phyloP scores from a whole-genome alignment of 2,888 invertebrate genomes.

The Macrophya alboannulata region DNA sequence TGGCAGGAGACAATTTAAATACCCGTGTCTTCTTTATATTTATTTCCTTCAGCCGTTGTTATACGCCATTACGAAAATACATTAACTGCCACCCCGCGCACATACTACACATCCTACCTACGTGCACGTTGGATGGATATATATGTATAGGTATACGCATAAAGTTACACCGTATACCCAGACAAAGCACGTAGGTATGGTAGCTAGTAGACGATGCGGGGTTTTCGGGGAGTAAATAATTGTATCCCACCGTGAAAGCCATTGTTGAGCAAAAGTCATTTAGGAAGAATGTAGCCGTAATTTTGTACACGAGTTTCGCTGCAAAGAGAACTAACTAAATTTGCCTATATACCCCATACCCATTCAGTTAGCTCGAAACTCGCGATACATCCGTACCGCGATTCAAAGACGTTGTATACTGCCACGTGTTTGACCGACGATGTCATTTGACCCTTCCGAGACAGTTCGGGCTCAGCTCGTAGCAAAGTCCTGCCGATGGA shows the following conservation, averaged over 20 bases:
- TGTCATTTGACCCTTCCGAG: conserved; percentile 31
- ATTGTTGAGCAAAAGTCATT: conserved; percentile 40
- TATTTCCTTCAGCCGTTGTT: conserved; percentile 34
- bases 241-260: conserved; percentile 28
- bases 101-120: background rate
- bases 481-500: conserved; percentile 13
- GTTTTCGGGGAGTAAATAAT: conserved; percentile 30
- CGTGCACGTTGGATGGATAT: background rate
- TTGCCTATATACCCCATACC: background rate
- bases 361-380: background rate
- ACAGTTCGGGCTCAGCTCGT: conserved; percentile 10
- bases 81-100: conserved; percentile 30
- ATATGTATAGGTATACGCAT: background rate
- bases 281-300: conserved; percentile 25
- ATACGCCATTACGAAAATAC: conserved; percentile 36
- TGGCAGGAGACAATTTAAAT: conserved; percentile 52
- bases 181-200: conserved; percentile 37
- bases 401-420: background rate
- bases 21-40: conserved; percentile 42
- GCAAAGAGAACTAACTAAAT: background rate
- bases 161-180: conserved; percentile 8
- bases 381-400: background rate
- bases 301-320: background rate
- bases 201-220: background rate
- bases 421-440: conserved; percentile 18